Conservation (phyloP, 2,113 vertebrate species). For the Pyrgilauda ruficollis region DNA sequence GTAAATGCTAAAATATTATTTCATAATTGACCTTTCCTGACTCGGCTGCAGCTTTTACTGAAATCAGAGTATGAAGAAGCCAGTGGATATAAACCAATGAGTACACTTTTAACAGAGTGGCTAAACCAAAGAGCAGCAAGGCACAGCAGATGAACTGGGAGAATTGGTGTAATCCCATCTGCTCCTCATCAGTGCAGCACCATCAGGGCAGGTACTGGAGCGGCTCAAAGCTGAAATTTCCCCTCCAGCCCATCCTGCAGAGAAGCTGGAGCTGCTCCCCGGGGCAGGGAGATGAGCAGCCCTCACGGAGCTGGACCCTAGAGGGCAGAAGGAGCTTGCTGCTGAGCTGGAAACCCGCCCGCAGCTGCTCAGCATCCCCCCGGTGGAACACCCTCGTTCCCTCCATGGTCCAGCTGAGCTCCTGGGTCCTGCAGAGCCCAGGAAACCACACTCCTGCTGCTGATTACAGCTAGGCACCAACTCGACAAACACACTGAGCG, state of each 20-base stretch:
- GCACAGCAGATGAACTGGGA: background rate
- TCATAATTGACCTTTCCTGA: background rate
- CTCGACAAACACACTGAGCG: no score
- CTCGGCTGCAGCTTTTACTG: background rate
- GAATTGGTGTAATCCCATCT: background rate
- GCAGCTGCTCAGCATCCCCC: background rate
- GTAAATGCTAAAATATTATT: background rate
- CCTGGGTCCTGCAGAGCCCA: background rate
- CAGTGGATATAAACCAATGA: background rate
- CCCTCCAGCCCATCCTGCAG: background rate
- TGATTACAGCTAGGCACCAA: background rate
- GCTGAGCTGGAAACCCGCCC: background rate
- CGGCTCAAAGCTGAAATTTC: background rate
- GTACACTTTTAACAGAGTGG: background rate
- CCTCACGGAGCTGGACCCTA: background rate
- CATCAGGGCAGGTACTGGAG: background rate
- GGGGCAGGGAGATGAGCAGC: background rate
- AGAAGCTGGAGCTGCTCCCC: background rate
- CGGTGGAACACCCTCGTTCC: rapidly evolving
- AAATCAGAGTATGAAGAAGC: background rate
- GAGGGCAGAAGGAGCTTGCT: background rate
- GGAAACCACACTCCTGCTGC: background rate
- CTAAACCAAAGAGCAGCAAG: background rate
- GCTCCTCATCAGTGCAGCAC: background rate
- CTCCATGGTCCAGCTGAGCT: background rate